Conservation (phyloP, 2,888 invertebrate genomes). For the Drosophila incognita region DNA sequence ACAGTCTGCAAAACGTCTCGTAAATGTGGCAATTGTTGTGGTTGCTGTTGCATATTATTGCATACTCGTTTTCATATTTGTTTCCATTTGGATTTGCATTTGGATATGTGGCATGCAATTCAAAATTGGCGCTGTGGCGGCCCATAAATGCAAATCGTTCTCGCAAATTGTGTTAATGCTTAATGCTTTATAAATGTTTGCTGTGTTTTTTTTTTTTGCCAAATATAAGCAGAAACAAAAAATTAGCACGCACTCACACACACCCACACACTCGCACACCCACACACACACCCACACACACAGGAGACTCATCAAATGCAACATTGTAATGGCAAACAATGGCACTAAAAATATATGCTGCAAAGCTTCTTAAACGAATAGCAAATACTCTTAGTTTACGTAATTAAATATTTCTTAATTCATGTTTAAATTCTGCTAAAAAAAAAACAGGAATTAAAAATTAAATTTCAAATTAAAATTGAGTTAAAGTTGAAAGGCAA, state of each 20-base stretch:
- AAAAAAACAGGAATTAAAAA: too few relatives aligned
- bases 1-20: not conserved
- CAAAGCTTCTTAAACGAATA: not conserved
- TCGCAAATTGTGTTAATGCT: conserved; percentile 66
- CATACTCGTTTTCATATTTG: not conserved
- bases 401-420: not conserved
- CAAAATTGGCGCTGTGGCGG: conserved; percentile 42
- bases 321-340: conserved; percentile 42
- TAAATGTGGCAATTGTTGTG: conserved; percentile 10
- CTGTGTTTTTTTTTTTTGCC: conserved; percentile 44
- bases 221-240: conserved; percentile 49
- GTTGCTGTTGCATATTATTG: conserved; percentile 25
- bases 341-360: conserved; percentile 1
- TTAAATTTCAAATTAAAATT: too few relatives aligned
- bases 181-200: conserved; percentile 67
- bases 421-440: too few relatives aligned
- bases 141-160: conserved; percentile 56
- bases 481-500: not conserved
- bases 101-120: conserved; percentile 67
- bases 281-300: conserved; percentile 2
- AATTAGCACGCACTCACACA: conserved; percentile 41
- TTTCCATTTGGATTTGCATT: conserved; percentile 21
- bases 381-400: conserved; percentile 25
- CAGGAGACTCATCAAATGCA: conserved; percentile 43
- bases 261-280: not conserved